phyloP scores from a whole-genome alignment of 2,113 vertebrate species.

The Nothobranchius kuhntae region DNA sequence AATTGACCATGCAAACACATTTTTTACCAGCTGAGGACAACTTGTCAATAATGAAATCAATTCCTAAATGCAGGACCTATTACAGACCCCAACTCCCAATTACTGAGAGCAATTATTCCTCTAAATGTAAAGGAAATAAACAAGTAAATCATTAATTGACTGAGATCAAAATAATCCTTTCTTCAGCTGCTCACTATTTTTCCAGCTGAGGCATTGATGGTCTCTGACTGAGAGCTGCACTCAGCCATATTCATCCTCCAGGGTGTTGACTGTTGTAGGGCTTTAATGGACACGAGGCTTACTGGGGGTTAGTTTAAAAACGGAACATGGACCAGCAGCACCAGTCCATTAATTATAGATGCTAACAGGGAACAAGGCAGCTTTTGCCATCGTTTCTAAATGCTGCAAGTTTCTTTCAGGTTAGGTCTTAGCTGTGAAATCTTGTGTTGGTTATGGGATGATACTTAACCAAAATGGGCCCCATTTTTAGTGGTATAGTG shows the following conservation, averaged over 20 bases:
- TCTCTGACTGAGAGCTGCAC: conserved; percentile 17
- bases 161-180: conserved; percentile 37
- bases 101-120: conserved; percentile 22
- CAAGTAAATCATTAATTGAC: conserved; percentile 26
- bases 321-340: conserved; percentile 59
- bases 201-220: conserved; percentile 28
- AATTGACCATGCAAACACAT: conserved; percentile 49
- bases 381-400: conserved; percentile 59
- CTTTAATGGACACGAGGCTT: conserved; percentile 53
- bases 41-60: conserved; percentile 67
- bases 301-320: conserved; percentile 46
- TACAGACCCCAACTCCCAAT: conserved; percentile 45
- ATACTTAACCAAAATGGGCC: neutral
- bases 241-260: conserved; percentile 25
- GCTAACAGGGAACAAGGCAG: conserved; percentile 51
- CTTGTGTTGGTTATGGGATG: neutral
- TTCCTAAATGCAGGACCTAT: conserved; percentile 53
- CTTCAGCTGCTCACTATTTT: conserved; percentile 26
- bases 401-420: conserved; percentile 53
- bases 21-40: conserved; percentile 60
- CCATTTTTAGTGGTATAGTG: neutral
- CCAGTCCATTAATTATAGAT: conserved; percentile 71
- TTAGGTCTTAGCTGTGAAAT: conserved; percentile 1
- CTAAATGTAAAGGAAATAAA: conserved; percentile 40
- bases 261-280: conserved; percentile 32